Percentiles rank a stretch among this genome's conserved stretches.
phyloP scores from a whole-genome alignment of 2,888 invertebrate species.

The Ichneumon xanthorius region DNA sequence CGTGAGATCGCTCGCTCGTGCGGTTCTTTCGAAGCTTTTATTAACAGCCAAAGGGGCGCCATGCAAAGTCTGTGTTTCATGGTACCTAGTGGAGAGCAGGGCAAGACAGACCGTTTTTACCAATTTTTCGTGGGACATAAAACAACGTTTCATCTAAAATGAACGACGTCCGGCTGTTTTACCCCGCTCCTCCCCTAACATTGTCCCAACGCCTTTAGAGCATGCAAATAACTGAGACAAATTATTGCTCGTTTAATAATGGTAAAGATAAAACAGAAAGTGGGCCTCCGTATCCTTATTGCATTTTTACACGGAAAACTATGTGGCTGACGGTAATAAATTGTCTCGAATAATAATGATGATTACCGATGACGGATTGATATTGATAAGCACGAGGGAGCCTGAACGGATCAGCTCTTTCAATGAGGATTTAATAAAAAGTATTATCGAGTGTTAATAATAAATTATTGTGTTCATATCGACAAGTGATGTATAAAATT shows the following conservation, averaged over 20 bases:
- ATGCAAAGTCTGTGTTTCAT: slow-evolving; percentile 2
- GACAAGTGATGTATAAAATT: slow-evolving; percentile 29
- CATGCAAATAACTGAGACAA: neutral
- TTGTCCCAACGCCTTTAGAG: neutral
- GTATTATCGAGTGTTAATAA: neutral
- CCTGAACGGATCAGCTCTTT: neutral
- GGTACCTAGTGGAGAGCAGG: neutral
- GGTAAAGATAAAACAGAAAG: neutral
- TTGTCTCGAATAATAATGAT: neutral
- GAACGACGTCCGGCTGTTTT: neutral
- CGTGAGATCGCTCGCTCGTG: slow-evolving; percentile 5
- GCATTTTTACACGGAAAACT: neutral
- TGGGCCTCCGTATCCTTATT: slow-evolving; percentile 9
- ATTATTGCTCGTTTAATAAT: neutral
- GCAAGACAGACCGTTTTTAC: too few species aligned
- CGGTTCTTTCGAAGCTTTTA: slow-evolving; percentile 19
- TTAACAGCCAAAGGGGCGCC: neutral
- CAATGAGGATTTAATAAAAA: neutral
- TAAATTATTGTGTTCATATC: slow-evolving; percentile 37
- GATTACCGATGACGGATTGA: neutral
- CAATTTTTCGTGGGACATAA: too few species aligned
- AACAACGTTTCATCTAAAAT: neutral
- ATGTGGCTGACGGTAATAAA: neutral
- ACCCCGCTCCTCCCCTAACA: neutral
- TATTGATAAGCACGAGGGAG: neutral